phyloP scores from a whole-genome alignment of 2,797 vertebrate species.

The Diplodus sargus region DNA sequence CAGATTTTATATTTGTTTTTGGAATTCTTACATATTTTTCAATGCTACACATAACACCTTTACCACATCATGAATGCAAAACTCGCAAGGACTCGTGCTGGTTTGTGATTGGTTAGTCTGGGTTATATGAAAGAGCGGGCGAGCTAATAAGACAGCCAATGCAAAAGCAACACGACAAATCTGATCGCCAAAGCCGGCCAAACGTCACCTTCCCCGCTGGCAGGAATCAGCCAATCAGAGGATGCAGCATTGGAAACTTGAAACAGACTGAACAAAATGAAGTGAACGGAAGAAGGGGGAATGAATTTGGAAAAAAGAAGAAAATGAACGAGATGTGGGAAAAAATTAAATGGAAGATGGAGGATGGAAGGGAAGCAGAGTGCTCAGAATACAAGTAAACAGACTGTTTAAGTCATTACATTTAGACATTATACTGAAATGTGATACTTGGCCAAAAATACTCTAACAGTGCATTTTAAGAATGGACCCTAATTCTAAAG shows the following conservation, averaged over 20 bases:
- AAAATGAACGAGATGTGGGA: slow-evolving; percentile 10
- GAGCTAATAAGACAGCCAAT: slow-evolving; percentile 48
- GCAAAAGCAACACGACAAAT: slow-evolving; percentile 62
- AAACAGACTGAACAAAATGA: slow-evolving; percentile 88
- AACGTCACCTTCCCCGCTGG: slow-evolving; percentile 84
- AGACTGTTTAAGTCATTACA: not conserved
- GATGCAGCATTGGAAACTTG: slow-evolving; percentile 91
- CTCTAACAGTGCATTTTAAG: slow-evolving; percentile 12
- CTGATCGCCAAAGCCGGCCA: slow-evolving; percentile 78
- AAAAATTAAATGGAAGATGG: slow-evolving; percentile 27
- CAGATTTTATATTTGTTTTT: not conserved
- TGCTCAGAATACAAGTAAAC: slow-evolving; percentile 13
- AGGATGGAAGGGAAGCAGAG: slow-evolving; percentile 42
- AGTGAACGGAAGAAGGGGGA: slow-evolving; percentile 57
- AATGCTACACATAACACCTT: slow-evolving; percentile 36
- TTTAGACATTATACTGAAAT: slow-evolving; percentile 1
- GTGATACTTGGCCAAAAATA: slow-evolving; percentile 1
- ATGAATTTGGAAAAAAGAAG: slow-evolving; percentile 56
- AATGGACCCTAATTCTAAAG: not conserved
- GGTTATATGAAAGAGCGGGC: slow-evolving; percentile 35
- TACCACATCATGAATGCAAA: slow-evolving; percentile 11
- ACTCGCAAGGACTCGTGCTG: slow-evolving; percentile 47
- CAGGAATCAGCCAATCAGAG: slow-evolving; percentile 91
- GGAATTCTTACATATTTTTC: not conserved
- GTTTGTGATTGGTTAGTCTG: slow-evolving; percentile 56